phyloP scores from a whole-genome alignment of 2,113 vertebrate genomes.

The Thymallus thymallus region DNA sequence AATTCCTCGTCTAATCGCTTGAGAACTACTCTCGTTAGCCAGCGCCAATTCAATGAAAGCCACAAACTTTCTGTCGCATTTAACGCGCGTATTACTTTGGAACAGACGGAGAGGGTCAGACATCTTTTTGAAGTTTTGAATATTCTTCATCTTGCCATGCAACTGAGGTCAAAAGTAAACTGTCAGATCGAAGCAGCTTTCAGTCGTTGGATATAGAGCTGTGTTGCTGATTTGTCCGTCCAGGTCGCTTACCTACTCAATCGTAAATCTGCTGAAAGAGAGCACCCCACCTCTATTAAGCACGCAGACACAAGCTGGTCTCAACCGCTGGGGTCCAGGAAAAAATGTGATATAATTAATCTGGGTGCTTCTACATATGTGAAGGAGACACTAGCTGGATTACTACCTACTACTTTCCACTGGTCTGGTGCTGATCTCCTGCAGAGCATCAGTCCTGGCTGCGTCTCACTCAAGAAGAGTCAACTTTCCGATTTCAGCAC shows the following conservation, averaged over 20 bases:
- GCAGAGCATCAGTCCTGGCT: neutral
- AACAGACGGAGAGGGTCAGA: neutral
- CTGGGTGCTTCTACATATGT: neutral
- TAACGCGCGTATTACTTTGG: neutral
- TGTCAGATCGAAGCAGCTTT: slow-evolving; percentile 26
- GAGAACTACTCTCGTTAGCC: neutral
- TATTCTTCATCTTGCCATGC: neutral
- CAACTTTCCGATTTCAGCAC: neutral
- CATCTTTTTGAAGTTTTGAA: neutral
- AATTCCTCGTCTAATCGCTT: neutral
- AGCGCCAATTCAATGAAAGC: neutral
- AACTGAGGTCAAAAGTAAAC: neutral
- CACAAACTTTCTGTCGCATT: neutral
- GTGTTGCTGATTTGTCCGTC: slow-evolving; percentile 36
- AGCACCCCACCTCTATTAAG: no score
- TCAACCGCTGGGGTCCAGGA: neutral
- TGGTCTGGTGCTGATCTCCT: neutral
- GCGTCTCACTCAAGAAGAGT: neutral
- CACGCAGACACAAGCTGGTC: neutral
- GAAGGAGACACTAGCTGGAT: neutral
- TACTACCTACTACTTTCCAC: neutral
- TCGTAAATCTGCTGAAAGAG: no score
- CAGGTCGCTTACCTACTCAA: slow-evolving; percentile 5
- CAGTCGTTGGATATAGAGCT: slow-evolving; percentile 42
- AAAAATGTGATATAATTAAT: neutral